Evolutionary conservation across 2,888 invertebrate species (phyloP), one percentile per base, ranked within the genome.

Genomic region (Coleophora deauratella): DNA sequence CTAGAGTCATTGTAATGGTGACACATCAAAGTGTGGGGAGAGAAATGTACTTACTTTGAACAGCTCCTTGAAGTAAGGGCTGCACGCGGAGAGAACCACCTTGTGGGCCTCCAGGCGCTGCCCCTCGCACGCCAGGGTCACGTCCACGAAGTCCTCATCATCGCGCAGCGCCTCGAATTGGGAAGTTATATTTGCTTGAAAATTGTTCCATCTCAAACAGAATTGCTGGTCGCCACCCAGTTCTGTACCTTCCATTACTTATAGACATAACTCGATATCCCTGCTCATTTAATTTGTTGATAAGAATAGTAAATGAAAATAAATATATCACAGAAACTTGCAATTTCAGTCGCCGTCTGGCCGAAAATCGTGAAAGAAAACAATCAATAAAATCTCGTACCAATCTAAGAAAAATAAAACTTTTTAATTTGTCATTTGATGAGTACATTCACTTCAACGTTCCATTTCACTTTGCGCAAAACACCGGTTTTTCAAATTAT

Each of bases 161-260:
- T 92, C 91, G 74, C 94, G 88, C 67, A 94, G 88, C 68, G 92
- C 90, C 86, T 93, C 93, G 87, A 94, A 93, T 80, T 94, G 93
- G 76, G 93, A 91, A 69, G 93, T 92, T 78, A 94, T 92, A 86
- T 94, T 94, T 57, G 93, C 92, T 88, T 93, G 93, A 88, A 92
- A 93, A 88, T 94, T 93, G 88, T 94, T 94, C 94, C 94, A 94
- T 87, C 93, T 90, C 84, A 94, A 89, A 89, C 94, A 94, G 87
- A 93, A 94, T 87, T 93, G 93, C 88, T 94, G 94, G 86, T 92
- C 92, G 77, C 89, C 89, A 76, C 84, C 86, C 82, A 86, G 85
- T 85, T 86, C 86, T 82, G 86, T 79, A 79, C 86, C 86, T 86
- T 86, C 86, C 86, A 86, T 86, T 86, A 86, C 86, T 86, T 82